A percentile compares a stretch with the other conserved stretches of the same genome.
These are phyloP conservation scores for Scaptomyza tumidula DNA, from an alignment of 2,888 invertebrate species.

Conservation along the genomic window DNA sequence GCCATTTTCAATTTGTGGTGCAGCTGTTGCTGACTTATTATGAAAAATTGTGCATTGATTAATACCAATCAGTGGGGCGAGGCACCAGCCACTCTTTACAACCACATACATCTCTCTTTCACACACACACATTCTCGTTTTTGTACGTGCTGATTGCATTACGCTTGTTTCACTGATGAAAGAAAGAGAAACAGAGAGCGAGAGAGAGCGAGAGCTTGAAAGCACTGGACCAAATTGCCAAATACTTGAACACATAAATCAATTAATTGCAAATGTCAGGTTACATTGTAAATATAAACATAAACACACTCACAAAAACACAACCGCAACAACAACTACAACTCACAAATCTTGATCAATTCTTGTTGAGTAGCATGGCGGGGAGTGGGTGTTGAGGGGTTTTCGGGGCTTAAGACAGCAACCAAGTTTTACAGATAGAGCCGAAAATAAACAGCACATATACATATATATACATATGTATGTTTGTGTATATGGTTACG, in stretches of 20 bases:
- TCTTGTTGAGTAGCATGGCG: not conserved
- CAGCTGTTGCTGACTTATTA: conserved; percentile 69
- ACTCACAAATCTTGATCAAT: conserved; percentile 60
- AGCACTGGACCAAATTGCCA: conserved; percentile 38
- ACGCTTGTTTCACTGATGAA: conserved; percentile 28
- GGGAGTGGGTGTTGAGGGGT: not conserved
- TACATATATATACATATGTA: not conserved
- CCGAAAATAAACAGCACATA: conserved; percentile 37
- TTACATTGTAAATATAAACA: conserved; percentile 67
- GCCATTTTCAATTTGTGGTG: conserved; percentile 53
- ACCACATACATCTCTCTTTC: conserved; percentile 2
- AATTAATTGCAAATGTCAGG: conserved; percentile 74
- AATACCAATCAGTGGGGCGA: conserved; percentile 37
- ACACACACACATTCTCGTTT: conserved; percentile 3
- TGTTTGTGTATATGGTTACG: conserved; percentile 12
- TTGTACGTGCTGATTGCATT: conserved; percentile 56
- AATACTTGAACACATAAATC: conserved; percentile 65
- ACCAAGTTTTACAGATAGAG: conserved; percentile 15
- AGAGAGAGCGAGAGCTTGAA: not conserved
- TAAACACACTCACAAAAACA: conserved; percentile 17
- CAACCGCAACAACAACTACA: conserved; percentile 19
- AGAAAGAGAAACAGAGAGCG: not conserved
- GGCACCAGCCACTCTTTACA: conserved; percentile 36
- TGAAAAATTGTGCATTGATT: conserved; percentile 73
- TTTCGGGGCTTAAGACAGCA: not conserved